Conservation (phyloP, 2,113 vertebrate genomes). For the Motacilla tschutschensis region DNA sequence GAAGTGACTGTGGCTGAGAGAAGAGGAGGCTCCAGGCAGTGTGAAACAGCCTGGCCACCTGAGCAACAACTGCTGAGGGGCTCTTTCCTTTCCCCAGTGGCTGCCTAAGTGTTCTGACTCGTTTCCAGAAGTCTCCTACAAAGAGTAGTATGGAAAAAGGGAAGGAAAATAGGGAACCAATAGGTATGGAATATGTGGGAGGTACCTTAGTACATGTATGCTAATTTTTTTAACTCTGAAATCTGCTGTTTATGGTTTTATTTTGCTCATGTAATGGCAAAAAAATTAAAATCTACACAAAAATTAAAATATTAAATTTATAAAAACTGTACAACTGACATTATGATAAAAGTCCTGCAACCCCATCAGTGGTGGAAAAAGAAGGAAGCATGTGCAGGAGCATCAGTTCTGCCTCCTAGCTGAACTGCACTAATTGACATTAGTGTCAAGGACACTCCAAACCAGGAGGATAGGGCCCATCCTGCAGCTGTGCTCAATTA, state of each 20-base stretch:
- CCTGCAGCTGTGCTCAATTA: slow-evolving; percentile 48
- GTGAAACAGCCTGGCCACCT: not conserved
- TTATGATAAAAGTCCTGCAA: not conserved
- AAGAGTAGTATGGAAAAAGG: not conserved
- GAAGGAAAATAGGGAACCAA: rapidly evolving
- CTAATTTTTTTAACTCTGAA: not conserved
- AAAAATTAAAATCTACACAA: not conserved
- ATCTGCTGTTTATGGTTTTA: not conserved
- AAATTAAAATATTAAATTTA: not conserved
- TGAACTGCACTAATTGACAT: not conserved
- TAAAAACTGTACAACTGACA: not conserved
- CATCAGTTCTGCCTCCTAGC: not conserved
- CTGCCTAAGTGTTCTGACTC: not conserved
- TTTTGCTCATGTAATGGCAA: not conserved
- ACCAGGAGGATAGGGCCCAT: not conserved
- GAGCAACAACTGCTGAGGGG: not conserved
- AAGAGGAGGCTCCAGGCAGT: not conserved
- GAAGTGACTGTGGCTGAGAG: not conserved
- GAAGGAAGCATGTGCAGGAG: rapidly evolving
- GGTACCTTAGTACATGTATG: not conserved
- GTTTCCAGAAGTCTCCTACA: not conserved
- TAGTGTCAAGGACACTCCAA: not conserved
- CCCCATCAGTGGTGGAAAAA: not conserved
- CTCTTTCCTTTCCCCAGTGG: not conserved
- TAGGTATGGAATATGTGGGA: not conserved